A percentile compares a stretch with the other conserved stretches of the same genome.
Evolutionary conservation across 2,797 vertebrate genomes (phyloP).

Genomic region (Staurois parvus): DNA sequence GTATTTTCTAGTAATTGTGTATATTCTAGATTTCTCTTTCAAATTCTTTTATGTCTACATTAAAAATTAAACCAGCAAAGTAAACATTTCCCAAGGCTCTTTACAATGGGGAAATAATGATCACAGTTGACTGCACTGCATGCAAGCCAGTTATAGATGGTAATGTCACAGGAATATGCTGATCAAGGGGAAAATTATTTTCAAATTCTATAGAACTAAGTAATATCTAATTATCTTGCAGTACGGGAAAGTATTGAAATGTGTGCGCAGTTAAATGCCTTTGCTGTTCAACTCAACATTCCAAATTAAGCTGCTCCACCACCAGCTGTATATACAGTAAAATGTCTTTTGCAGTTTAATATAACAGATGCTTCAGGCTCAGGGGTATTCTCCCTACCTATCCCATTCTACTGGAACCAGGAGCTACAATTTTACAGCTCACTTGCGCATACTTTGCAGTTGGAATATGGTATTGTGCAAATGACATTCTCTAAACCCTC

Average conservation of each 20-base stretch:
- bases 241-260: slow-evolving; percentile 13
- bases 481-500: not conserved
- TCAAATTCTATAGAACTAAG: slow-evolving; percentile 25
- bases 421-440: too few species aligned
- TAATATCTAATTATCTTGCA: slow-evolving; percentile 38
- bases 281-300: slow-evolving; percentile 11
- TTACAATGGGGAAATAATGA: slow-evolving; percentile 52
- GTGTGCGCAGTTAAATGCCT: slow-evolving; percentile 12
- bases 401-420: not conserved
- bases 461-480: too few species aligned
- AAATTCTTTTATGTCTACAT: slow-evolving; percentile 38
- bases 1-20: slow-evolving; percentile 43
- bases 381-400: not conserved
- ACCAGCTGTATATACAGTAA: not conserved
- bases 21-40: slow-evolving; percentile 26
- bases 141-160: slow-evolving; percentile 46
- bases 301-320: slow-evolving; percentile 14
- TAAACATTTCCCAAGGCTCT: slow-evolving; percentile 52
- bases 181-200: slow-evolving; percentile 40
- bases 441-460: too few species aligned
- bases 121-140: slow-evolving; percentile 44
- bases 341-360: not conserved
- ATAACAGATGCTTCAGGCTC: not conserved
- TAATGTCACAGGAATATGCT: slow-evolving; percentile 32
- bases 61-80: slow-evolving; percentile 53